Conservation (phyloP, 2,113 vertebrate genomes). For the Stictonetta naevosa region DNA sequence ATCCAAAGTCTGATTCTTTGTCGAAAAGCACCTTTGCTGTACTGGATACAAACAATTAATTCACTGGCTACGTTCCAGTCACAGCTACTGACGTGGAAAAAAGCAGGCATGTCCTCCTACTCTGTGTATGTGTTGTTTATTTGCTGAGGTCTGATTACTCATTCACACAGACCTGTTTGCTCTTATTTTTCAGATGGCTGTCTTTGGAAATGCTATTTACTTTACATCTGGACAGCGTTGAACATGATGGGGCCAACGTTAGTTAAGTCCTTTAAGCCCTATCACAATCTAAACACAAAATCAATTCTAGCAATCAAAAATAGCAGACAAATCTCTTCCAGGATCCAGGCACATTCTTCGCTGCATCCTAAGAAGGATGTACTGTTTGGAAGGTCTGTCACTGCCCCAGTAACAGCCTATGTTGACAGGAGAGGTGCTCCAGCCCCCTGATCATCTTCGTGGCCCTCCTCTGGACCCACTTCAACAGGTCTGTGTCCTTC, state of each 20-base stretch:
- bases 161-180: background rate
- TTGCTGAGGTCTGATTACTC: constrained; percentile 51
- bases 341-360: background rate
- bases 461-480: background rate
- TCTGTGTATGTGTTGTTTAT: background rate
- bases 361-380: accelerated
- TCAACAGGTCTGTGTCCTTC: background rate
- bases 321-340: background rate
- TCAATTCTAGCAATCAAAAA: background rate
- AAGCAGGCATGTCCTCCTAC: background rate
- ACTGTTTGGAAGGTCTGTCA: background rate
- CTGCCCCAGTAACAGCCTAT: background rate
- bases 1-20: background rate
- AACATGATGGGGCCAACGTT: background rate
- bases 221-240: background rate
- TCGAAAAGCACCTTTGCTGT: background rate
- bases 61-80: background rate
- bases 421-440: too few relatives aligned
- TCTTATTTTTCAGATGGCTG: background rate
- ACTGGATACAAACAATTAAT: background rate
- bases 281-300: background rate
- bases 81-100: constrained; percentile 14
- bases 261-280: background rate
- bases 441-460: background rate
- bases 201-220: constrained; percentile 26